These are phyloP conservation scores for Nomada fucata DNA, from an alignment of 2,888 invertebrate genomes.

Conservation along the genomic window DNA sequence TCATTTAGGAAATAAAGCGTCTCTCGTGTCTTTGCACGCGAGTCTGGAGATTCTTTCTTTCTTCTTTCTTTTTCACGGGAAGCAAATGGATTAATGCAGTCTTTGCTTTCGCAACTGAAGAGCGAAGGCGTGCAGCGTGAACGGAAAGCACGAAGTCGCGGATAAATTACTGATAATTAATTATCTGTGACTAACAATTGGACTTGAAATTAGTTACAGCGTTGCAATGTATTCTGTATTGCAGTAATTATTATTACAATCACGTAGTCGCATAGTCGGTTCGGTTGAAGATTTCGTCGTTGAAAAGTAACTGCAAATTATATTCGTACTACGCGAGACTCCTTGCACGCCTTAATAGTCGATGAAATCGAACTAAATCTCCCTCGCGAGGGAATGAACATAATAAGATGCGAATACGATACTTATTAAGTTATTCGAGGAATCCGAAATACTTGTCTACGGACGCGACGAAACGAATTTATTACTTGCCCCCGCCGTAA, in stretches of 20 bases:
- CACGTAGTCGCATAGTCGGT: no score
- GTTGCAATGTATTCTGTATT: no score
- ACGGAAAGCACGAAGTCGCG: no score
- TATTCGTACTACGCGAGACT: conserved; percentile 17
- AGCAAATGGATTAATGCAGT: neutral
- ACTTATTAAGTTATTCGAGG: conserved; percentile 29
- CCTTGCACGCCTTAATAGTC: neutral
- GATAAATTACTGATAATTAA: no score
- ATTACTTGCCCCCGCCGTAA: neutral
- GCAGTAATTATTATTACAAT: no score
- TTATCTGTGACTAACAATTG: no score
- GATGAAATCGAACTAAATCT: conserved; percentile 27
- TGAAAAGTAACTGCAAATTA: neutral
- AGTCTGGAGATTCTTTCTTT: neutral
- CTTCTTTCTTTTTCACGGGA: no score
- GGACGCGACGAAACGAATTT: neutral
- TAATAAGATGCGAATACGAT: neutral
- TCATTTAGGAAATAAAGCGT: neutral
- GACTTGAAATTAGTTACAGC: no score
- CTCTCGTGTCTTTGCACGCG: neutral
- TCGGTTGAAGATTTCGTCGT: no score
- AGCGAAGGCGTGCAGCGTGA: no score
- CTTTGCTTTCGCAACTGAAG: no score
- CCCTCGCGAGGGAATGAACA: neutral
- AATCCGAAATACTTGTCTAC: neutral